Conservation (phyloP, 2,888 invertebrate genomes). For the Exocentrus adspersus region DNA sequence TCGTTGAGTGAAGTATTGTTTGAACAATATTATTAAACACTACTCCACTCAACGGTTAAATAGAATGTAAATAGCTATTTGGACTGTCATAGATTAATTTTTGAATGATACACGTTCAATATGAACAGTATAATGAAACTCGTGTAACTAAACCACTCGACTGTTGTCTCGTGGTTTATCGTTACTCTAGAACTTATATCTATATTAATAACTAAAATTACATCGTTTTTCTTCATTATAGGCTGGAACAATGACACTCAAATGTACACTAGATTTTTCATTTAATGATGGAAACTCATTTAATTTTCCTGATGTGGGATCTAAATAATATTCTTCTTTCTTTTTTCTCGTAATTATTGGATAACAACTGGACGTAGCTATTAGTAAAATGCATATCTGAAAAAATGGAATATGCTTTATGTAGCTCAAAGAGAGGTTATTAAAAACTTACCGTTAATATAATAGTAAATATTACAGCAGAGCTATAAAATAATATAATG, state of each 20-base stretch:
- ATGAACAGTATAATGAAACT: too few species aligned
- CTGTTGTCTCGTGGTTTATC: too few species aligned
- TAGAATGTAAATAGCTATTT: too few species aligned
- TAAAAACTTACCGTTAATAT: slow-evolving; percentile 50
- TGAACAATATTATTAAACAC: too few species aligned
- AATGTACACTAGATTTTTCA: slow-evolving; percentile 75
- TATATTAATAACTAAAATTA: slow-evolving; percentile 65
- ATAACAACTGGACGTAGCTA: slow-evolving; percentile 72
- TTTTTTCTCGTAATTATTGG: slow-evolving; percentile 74
- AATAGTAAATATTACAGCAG: slow-evolving; percentile 49
- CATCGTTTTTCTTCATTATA: slow-evolving; percentile 94
- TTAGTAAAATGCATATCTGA: slow-evolving; percentile 71
- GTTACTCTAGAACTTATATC: too few species aligned
- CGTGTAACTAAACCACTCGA: too few species aligned
- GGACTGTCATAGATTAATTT: too few species aligned
- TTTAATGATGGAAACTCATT: slow-evolving; percentile 78
- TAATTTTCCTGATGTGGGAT: slow-evolving; percentile 68
- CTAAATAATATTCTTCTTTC: slow-evolving; percentile 79
- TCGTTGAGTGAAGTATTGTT: too few species aligned
- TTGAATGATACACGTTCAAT: too few species aligned
- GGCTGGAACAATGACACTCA: slow-evolving; percentile 95
- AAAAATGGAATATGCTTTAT: slow-evolving; percentile 47
- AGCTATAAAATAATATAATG: slow-evolving; percentile 50
- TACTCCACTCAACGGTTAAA: too few species aligned
- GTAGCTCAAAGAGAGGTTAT: slow-evolving; percentile 4